These are phyloP conservation scores for Drosophila ustulata DNA, from an alignment of 2,888 invertebrate species.

Conservation along the genomic window DNA sequence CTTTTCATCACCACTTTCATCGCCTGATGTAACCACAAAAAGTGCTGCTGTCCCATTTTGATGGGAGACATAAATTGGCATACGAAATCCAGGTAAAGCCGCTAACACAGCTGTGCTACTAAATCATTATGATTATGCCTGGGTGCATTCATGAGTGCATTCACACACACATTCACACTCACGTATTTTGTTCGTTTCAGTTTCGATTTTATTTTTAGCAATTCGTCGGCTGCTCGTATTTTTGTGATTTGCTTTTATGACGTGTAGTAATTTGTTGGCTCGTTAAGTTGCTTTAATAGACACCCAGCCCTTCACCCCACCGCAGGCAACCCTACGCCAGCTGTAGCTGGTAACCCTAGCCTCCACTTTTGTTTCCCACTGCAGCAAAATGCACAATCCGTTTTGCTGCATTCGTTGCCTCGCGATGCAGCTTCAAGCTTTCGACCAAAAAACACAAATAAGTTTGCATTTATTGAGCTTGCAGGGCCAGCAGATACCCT, in stretches of 20 bases:
- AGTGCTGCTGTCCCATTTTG: neutral
- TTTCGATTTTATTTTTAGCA: slow-evolving; percentile 48
- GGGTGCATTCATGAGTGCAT: slow-evolving; percentile 14
- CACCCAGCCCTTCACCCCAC: neutral
- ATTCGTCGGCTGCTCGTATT: slow-evolving; percentile 33
- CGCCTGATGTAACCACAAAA: slow-evolving; percentile 15
- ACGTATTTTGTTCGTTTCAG: slow-evolving; percentile 3
- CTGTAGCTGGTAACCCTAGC: slow-evolving; percentile 7
- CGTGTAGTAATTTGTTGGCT: slow-evolving; percentile 85
- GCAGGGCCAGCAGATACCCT: neutral
- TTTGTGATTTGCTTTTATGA: slow-evolving; percentile 81
- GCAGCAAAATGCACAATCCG: slow-evolving; percentile 23
- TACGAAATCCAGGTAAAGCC: slow-evolving; percentile 29
- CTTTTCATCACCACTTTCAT: slow-evolving; percentile 1
- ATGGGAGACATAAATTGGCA: slow-evolving; percentile 46
- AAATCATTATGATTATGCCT: slow-evolving; percentile 78
- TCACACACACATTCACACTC: neutral
- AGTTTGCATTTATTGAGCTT: neutral
- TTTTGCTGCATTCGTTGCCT: slow-evolving; percentile 31
- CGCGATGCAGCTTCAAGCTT: slow-evolving; percentile 28
- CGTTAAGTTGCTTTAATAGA: slow-evolving; percentile 81
- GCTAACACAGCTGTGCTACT: slow-evolving; percentile 65
- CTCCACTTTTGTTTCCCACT: neutral
- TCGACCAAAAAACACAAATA: slow-evolving; percentile 20
- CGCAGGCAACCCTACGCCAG: neutral